Percentiles rank a stretch among this genome's conserved stretches.
Evolutionary conservation across 2,113 vertebrate species (phyloP).

Genomic region (Centrocercus urophasianus): DNA sequence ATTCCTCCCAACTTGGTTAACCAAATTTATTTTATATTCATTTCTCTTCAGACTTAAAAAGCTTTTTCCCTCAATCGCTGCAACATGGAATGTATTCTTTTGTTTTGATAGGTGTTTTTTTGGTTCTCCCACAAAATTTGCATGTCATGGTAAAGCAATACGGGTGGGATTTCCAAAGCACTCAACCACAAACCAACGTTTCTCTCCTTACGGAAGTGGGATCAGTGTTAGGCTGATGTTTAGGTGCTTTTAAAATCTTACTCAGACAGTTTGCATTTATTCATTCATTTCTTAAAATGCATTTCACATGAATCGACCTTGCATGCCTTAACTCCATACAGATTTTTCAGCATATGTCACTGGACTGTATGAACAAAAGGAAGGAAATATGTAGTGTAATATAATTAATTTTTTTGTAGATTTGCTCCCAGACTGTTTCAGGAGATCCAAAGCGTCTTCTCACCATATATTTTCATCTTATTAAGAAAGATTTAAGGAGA

Average conservation of each 20-base stretch:
- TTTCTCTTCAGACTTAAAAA: neutral
- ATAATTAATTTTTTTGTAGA: neutral
- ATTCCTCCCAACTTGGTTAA: conserved; percentile 24
- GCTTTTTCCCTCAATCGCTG: neutral
- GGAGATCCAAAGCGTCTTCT: neutral
- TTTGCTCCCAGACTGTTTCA: neutral
- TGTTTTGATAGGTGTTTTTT: neutral
- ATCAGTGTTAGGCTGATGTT: neutral
- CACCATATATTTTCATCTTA: neutral
- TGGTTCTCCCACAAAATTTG: neutral
- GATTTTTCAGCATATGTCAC: neutral
- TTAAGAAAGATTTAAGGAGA: neutral
- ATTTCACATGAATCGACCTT: neutral
- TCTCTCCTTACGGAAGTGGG: neutral
- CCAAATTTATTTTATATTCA: neutral
- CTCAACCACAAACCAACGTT: neutral
- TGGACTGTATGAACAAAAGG: neutral
- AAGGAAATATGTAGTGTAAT: neutral
- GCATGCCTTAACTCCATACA: neutral
- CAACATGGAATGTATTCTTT: neutral
- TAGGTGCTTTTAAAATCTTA: rapidly evolving
- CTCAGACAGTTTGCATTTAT: rapidly evolving
- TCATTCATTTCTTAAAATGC: rapidly evolving
- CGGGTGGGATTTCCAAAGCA: neutral
- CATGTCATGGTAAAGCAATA: neutral